phyloP scores from a whole-genome alignment of 2,797 vertebrate species.

The Crocodylus rhombifer region DNA sequence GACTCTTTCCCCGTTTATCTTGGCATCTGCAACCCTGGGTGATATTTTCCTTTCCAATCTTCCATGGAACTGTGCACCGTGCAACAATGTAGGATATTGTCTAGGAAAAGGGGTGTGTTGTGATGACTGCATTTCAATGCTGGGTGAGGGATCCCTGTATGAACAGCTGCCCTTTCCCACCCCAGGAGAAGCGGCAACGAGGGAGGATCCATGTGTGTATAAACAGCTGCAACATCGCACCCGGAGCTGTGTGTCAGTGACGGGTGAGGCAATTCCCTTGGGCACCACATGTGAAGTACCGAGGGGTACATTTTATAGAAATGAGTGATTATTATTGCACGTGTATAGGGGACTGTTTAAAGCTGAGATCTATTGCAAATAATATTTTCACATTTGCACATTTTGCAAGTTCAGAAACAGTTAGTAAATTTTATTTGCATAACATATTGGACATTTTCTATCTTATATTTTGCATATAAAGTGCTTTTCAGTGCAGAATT shows the following conservation, averaged over 20 bases:
- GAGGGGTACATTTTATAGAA: fast-evolving
- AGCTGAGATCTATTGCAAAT: conserved; percentile 16
- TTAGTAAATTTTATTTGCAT: conserved; percentile 1
- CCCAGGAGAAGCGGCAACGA: neutral
- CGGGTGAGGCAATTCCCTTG: neutral
- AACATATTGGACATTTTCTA: neutral
- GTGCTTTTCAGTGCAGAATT: neutral
- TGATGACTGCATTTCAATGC: neutral
- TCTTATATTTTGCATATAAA: neutral
- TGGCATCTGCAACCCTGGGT: fast-evolving
- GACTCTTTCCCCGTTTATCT: fast-evolving
- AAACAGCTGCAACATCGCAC: neutral
- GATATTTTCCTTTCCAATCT: fast-evolving
- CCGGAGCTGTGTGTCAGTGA: fast-evolving
- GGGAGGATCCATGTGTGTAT: fast-evolving
- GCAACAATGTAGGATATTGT: fast-evolving
- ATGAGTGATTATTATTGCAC: neutral
- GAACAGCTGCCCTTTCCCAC: neutral
- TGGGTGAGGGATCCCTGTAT: neutral
- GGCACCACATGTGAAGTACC: fast-evolving
- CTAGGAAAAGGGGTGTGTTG: neutral
- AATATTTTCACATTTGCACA: conserved; percentile 5
- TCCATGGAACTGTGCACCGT: fast-evolving
- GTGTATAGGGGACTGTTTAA: neutral
- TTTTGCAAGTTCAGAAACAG: conserved; percentile 29